phyloP scores from a whole-genome alignment of 2,888 invertebrate species.

The Alitta virens region DNA sequence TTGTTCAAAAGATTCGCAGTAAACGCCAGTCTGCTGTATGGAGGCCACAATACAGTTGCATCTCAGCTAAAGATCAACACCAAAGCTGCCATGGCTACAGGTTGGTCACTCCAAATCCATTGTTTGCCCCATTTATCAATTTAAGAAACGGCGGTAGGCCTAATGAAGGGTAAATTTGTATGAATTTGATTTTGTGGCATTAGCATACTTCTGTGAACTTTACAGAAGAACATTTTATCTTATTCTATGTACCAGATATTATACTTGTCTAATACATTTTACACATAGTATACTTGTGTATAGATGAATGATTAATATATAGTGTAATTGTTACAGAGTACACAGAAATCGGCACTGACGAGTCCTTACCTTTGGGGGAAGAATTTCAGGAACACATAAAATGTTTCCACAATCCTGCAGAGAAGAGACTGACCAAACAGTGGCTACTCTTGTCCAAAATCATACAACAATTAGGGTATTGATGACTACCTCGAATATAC shows the following conservation, averaged over 20 bases:
- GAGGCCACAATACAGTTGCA: slow-evolving; percentile 53
- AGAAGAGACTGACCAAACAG: slow-evolving; percentile 41
- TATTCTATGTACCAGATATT: too few species aligned
- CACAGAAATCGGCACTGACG: slow-evolving; percentile 52
- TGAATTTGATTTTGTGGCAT: too few species aligned
- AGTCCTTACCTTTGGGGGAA: slow-evolving; percentile 53
- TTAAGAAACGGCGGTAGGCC: too few species aligned
- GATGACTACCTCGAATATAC: neutral
- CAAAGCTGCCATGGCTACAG: slow-evolving; percentile 9
- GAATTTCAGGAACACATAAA: slow-evolving; percentile 53
- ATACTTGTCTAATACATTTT: too few species aligned
- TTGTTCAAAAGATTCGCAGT: slow-evolving; percentile 52
- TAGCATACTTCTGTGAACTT: neutral
- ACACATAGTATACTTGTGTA: too few species aligned
- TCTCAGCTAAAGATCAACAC: slow-evolving; percentile 48
- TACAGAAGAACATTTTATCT: too few species aligned
- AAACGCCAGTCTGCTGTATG: slow-evolving; percentile 50
- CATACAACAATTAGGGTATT: slow-evolving; percentile 50
- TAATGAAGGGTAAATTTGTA: too few species aligned
- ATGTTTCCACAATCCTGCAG: slow-evolving; percentile 44
- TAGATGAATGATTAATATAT: neutral
- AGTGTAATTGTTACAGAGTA: slow-evolving; percentile 37
- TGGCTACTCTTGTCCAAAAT: slow-evolving; percentile 43
- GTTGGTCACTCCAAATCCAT: too few species aligned
- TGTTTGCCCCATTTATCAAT: too few species aligned